Evolutionary conservation across 2,888 invertebrate genomes (phyloP), one percentile per base, ranked within the genome.

Genomic region (Itoplectis maculator): DNA sequence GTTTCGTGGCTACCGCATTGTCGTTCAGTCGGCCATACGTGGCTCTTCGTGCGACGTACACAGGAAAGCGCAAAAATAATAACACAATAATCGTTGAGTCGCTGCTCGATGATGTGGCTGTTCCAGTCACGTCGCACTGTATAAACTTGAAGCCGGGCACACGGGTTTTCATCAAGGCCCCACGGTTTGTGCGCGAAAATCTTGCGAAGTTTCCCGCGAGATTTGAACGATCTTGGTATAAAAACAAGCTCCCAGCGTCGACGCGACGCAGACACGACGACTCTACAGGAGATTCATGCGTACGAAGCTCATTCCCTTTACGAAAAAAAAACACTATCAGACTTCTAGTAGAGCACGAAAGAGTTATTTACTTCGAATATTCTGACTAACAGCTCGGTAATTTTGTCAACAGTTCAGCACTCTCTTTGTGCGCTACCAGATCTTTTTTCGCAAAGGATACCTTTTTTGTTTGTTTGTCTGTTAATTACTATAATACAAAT

Each of bases 401-500:
- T 59, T 35, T 59, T 35, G 35, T 35, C 56, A 35, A 59, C 35
- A 18, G 56, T 59, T 2, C 35, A 13, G 8, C 35, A 20, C 23
- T 23, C 54, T 18, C 9, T 56, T 35, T 15, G 56, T 56, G 56
- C 13, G 23, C 7, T 13, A 35, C 35, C 11, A 51, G n/a, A 35
- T 11, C 29, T 56, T 56, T 37, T 63, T 63, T 63, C 20, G 61
- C 15, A 7, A 56, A 29, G 13, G 4, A 56, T 20, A n/a, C 15
- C 40, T 61, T 61, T 2, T 18, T 61, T 40, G 13, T 40, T 56
- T 66, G 56, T 45, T 66, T 40, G 8, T 20, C 3, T 45, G 4
- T 35, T 11, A 37, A 29, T 70, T 40, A 11, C 59, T 72, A 72
- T 59, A 9, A 59, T 72, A 72, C 70, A 72, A 56, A 54, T n/a